Evolutionary conservation across 2,888 invertebrate genomes (phyloP), one percentile per base, ranked within the genome.

Genomic region (Stenodema calcarata): DNA sequence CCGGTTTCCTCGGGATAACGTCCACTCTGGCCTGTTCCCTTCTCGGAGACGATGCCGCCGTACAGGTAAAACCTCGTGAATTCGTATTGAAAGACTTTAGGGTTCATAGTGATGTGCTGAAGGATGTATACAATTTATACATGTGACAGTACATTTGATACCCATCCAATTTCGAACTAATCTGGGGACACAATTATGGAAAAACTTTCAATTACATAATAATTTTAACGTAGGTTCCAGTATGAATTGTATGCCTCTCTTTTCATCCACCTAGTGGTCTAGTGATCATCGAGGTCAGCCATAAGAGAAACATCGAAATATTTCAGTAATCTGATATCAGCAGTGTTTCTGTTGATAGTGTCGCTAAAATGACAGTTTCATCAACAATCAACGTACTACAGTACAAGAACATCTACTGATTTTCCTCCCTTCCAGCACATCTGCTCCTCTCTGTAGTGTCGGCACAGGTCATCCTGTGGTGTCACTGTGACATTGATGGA

Each of bases 21-120:
- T 99, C 99, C 0, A 99, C 99, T 0, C 93, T 99, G n/a, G 97
- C 98, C 88, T 99, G 99, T 92, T 98, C 98, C 12, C 97, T 99
- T 47, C 94, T 99, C 41, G 99, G 99, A 86, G 99, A 97, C 90
- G 99, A 99, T 92, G 98, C 99, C 0, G 92, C 99, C 30, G 98
- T 99, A 0, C 99, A 99, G 94, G 98, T 96, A 90, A 87, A 86
- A 35, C 35, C 35, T 35, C 35, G 4, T 35, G 35, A 7, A 35
- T 35, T 7, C n/a, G n/a, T n/a, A 35, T 35, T 35, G 4, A 35
- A 35, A 7, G 2, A 35, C 7, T 35, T 35, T 35, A 35, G 35
- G n/a, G n/a, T n/a, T n/a, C n/a, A n/a, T n/a, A n/a, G n/a, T n/a
- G n/a, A n/a, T n/a, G n/a, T n/a, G n/a, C n/a, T n/a, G n/a, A n/a